These are phyloP conservation scores for Hephaestus fuliginosus DNA, from an alignment of 2,797 vertebrate species.

Conservation along the genomic window DNA sequence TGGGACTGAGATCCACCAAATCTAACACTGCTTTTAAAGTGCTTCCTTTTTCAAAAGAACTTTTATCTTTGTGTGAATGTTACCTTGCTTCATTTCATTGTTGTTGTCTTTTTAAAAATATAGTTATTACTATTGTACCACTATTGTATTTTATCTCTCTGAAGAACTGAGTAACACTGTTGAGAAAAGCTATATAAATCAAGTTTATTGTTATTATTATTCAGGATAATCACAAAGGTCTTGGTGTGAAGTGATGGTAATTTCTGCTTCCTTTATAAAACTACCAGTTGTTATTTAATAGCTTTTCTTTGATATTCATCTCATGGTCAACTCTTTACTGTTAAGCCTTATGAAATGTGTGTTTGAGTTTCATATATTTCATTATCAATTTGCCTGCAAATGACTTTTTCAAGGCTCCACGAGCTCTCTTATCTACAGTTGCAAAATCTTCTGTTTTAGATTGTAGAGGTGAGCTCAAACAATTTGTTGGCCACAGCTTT, in stretches of 20 bases:
- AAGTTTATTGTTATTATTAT: no score
- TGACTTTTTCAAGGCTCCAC: not conserved
- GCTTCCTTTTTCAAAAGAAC: no score
- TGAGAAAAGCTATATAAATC: no score
- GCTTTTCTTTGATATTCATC: not conserved
- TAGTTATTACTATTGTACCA: no score
- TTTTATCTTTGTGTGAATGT: no score
- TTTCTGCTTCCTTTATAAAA: not conserved
- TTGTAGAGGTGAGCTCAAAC: not conserved
- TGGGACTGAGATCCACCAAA: no score
- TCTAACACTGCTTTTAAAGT: no score
- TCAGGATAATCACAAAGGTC: not conserved
- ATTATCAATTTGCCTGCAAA: not conserved
- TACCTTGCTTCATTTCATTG: no score
- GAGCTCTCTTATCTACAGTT: not conserved
- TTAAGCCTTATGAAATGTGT: not conserved
- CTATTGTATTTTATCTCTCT: no score
- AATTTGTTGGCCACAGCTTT: not conserved
- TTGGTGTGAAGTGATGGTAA: not conserved
- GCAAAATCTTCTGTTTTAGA: not conserved
- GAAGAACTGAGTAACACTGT: no score
- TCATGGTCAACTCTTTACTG: not conserved
- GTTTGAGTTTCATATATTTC: not conserved
- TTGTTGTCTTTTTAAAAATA: no score
- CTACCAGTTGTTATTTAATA: not conserved